Percentiles rank a stretch among this genome's conserved stretches.
Evolutionary conservation across 2,113 vertebrate species (phyloP).

Genomic region (Oxyruncus cristatus): DNA sequence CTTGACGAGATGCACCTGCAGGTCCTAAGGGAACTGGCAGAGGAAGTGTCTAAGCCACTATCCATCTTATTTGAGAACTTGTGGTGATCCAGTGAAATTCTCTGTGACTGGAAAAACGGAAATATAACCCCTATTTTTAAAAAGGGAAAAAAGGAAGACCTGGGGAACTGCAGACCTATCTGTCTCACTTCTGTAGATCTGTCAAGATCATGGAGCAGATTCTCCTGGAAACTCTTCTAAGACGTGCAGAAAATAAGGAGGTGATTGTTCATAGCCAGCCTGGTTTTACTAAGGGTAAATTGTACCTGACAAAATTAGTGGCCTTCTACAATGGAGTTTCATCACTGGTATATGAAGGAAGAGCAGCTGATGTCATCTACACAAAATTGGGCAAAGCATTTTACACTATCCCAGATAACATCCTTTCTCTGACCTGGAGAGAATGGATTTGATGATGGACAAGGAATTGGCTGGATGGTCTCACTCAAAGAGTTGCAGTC

Average conservation of each 20-base stretch:
- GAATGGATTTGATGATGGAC: not conserved
- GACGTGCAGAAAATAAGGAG: not conserved
- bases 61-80: not conserved
- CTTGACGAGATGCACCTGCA: not conserved
- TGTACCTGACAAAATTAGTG: not conserved
- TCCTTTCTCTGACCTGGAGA: not conserved
- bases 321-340: not conserved
- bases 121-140: not conserved
- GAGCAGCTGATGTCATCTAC: not conserved
- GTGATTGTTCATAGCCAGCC: not conserved
- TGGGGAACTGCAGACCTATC: not conserved
- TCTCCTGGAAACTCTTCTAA: not conserved
- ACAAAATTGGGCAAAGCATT: not conserved
- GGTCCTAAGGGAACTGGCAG: not conserved
- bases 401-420: not conserved
- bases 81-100: not conserved
- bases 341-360: not conserved
- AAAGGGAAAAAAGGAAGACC: not conserved
- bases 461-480: not conserved
- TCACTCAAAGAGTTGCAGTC: not conserved
- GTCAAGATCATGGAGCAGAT: not conserved
- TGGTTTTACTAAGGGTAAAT: not conserved
- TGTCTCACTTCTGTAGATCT: not conserved
- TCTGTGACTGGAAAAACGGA: not conserved
- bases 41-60: not conserved